A percentile compares a stretch with the other conserved stretches of the same genome.
These are phyloP conservation scores for Parazoanthus darwini DNA, from an alignment of 92 coral and sea anemone species.

Conservation along the genomic window DNA sequence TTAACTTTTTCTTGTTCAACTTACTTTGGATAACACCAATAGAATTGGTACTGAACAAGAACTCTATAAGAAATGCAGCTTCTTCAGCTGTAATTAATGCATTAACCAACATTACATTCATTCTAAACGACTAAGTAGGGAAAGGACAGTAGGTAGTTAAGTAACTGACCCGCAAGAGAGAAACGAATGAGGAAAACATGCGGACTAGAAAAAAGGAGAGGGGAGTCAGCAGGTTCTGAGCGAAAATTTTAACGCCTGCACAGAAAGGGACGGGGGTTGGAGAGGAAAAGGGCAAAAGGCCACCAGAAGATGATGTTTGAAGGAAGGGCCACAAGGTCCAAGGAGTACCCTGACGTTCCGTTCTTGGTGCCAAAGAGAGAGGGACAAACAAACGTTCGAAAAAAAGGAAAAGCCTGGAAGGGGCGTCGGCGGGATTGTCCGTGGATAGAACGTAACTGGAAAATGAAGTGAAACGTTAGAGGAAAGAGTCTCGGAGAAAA, in stretches of 20 bases:
- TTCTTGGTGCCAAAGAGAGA: background rate
- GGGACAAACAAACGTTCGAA: background rate
- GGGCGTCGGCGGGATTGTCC: constrained; percentile 49
- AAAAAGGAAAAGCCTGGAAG: constrained; percentile 34
- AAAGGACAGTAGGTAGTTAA: too few species aligned
- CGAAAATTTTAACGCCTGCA: constrained; percentile 16
- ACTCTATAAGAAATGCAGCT: too few species aligned
- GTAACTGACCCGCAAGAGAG: background rate
- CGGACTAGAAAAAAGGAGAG: constrained; percentile 2
- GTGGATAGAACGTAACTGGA: constrained; percentile 24
- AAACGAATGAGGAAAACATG: constrained; percentile 26
- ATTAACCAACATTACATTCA: too few species aligned
- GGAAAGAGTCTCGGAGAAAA: constrained; percentile 28
- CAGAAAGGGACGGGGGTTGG: background rate
- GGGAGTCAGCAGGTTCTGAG: background rate
- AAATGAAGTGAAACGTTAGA: constrained; percentile 37
- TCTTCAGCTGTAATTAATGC: too few species aligned
- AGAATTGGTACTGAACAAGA: too few species aligned
- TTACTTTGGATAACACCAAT: too few species aligned
- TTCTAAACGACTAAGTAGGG: too few species aligned
- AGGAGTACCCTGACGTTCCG: background rate
- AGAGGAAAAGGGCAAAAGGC: constrained; percentile 2
- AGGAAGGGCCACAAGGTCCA: background rate
- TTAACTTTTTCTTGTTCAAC: too few species aligned
- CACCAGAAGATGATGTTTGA: background rate